Percentiles rank a stretch among this genome's conserved stretches.
Evolutionary conservation across 2,888 invertebrate species (phyloP).

Genomic region (Dolichopus griseipennis): DNA sequence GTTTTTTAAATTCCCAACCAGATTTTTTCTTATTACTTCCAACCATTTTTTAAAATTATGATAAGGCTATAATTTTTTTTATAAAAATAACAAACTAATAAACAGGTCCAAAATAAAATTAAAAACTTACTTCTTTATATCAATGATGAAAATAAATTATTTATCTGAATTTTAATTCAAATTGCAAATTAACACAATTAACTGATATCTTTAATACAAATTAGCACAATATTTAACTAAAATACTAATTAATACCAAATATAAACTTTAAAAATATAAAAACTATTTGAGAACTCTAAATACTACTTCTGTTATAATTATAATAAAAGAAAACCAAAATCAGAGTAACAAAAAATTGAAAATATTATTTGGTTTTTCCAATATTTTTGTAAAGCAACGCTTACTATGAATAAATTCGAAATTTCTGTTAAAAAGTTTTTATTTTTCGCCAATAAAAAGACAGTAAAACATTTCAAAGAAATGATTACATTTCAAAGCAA

Average conservation of each 20-base stretch:
- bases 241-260: constrained; percentile 7
- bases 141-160: constrained; percentile 8
- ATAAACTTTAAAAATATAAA: constrained; percentile 9
- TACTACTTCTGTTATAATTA: constrained; percentile 7
- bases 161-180: constrained; percentile 6
- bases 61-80: constrained; percentile 7
- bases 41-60: constrained; percentile 10
- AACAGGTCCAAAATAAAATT: constrained; percentile 6
- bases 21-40: constrained; percentile 10
- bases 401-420: constrained; percentile 11
- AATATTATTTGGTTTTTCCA: constrained; percentile 7
- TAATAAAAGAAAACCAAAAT: constrained; percentile 4
- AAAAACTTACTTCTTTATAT: constrained; percentile 9
- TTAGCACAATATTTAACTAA: constrained; percentile 7
- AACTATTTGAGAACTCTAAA: constrained; percentile 9
- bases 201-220: constrained; percentile 7
- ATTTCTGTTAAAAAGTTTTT: constrained; percentile 7
- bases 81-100: constrained; percentile 2
- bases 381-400: constrained; percentile 9
- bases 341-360: constrained; percentile 9
- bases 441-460: constrained; percentile 10
- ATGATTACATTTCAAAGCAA: neutral
- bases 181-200: constrained; percentile 7
- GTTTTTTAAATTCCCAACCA: constrained; percentile 11
- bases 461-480: constrained; percentile 9